These are phyloP conservation scores for Toxotes jaculatrix DNA, from an alignment of 2,113 vertebrate species.

Conservation along the genomic window DNA sequence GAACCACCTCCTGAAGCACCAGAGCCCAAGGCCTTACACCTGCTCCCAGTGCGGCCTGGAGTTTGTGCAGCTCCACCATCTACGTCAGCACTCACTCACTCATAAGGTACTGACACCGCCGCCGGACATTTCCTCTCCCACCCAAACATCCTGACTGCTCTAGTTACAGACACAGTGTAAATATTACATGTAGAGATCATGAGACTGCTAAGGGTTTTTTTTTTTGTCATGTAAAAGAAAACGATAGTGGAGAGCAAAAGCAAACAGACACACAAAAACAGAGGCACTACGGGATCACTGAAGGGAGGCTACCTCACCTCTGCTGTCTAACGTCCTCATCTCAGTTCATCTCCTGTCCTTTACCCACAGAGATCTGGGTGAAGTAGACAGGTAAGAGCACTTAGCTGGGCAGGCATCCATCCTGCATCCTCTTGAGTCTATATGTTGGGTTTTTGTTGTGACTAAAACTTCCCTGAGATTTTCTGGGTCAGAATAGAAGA, in stretches of 20 bases:
- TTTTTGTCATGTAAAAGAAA: neutral
- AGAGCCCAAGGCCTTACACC: constrained; percentile 95
- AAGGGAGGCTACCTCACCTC: constrained; percentile 17
- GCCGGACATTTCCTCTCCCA: neutral
- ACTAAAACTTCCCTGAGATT: neutral
- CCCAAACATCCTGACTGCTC: neutral
- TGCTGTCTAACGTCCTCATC: constrained; percentile 5
- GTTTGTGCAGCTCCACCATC: constrained; percentile 97
- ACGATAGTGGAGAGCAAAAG: neutral
- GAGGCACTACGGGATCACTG: neutral
- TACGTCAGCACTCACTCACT: constrained; percentile 96
- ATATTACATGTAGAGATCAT: constrained; percentile 9
- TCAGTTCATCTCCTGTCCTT: constrained; percentile 36
- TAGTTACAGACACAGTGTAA: constrained; percentile 9
- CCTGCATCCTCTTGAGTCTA: constrained; percentile 2
- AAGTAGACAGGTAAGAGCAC: constrained; percentile 31
- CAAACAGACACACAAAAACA: constrained; percentile 7
- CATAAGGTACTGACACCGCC: constrained; percentile 86
- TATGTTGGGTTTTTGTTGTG: neutral
- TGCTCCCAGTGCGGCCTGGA: constrained; percentile 98
- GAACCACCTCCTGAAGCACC: constrained; percentile 97
- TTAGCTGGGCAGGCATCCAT: constrained; percentile 10
- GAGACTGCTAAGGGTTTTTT: neutral
- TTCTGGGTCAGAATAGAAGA: neutral
- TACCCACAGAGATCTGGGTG: constrained; percentile 35